Percentiles rank a stretch among this genome's conserved stretches.
phyloP scores from a whole-genome alignment of 2,888 invertebrate species.

The Drosophila nigricruria region DNA sequence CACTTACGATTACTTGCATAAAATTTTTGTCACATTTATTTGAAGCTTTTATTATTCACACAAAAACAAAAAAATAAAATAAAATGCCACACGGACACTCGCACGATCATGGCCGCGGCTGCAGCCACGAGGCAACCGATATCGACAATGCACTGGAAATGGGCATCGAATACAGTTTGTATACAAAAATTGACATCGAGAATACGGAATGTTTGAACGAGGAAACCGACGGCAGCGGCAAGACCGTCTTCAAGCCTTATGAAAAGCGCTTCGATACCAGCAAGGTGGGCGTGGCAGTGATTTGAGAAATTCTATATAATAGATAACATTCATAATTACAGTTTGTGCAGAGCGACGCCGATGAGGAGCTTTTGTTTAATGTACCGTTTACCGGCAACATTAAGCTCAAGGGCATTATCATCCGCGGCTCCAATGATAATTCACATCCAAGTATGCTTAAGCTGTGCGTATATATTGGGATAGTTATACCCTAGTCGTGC shows the following conservation, averaged over 20 bases:
- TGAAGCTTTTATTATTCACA: constrained; percentile 4
- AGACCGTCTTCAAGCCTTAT: constrained; percentile 96
- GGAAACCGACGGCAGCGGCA: constrained; percentile 93
- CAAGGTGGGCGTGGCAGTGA: constrained; percentile 86
- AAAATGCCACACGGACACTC: constrained; percentile 85
- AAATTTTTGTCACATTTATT: constrained; percentile 45
- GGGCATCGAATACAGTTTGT: constrained; percentile 89
- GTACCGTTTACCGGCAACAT: constrained; percentile 98
- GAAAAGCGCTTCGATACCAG: constrained; percentile 92
- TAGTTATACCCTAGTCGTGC: neutral
- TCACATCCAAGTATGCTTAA: constrained; percentile 94
- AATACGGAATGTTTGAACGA: constrained; percentile 97
- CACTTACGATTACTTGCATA: constrained; percentile 50
- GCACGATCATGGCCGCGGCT: constrained; percentile 81
- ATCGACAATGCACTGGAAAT: constrained; percentile 84
- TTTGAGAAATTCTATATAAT: accelerated
- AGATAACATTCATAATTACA: constrained; percentile 83
- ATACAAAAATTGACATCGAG: constrained; percentile 94
- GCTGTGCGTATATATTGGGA: constrained; percentile 89
- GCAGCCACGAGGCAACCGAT: constrained; percentile 84
- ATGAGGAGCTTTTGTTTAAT: constrained; percentile 97
- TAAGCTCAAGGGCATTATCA: constrained; percentile 96
- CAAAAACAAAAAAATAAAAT: no score
- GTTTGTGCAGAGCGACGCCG: constrained; percentile 98
- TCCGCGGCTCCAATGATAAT: constrained; percentile 95